Base-by-base conservation (phyloP, 2,888 invertebrate genomes). In the Clivina fossor region DNA sequence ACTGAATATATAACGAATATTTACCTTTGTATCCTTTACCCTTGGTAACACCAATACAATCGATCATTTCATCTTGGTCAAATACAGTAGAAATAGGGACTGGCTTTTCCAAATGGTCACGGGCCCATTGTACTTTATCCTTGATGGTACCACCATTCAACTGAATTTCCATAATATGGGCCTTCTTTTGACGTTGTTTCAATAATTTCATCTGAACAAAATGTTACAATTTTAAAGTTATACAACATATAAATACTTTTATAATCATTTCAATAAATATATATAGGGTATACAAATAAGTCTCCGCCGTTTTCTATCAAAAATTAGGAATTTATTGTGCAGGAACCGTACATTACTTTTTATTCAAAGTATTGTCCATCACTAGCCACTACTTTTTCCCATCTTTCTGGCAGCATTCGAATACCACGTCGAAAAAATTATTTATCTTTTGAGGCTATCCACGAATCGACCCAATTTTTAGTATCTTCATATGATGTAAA, bases 111-210 rank as follows among this genome's bases (percentile, higher is more conserved):
- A 99, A 81, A 71, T 96, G 93, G 70, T 94, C 90, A 62, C 88
- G 83, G 9, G 96, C 97, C 96, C 96, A 99, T 70, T 95, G 89
- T 28, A 99, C 92, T 77, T 99, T 99, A 67, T 98, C 91, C 63
- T 89, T 86, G 69, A 99, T 84, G 65, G 89, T 85, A 60, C 99
- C 99, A 69, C 99, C 99, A 73, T 99, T 99, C 64, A 99, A 74
- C 77, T 99, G 99, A 73, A 99, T 95, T 79, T 99, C 99, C 93
- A 99, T 97, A 63, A 99, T 93, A 71, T 99, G 97, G 2, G 98
- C 97, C 77, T 99, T 99, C 89, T 99, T 99, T 76, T 99, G 97
- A 60, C 97, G 90, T 78, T 95, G 93, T 73, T 93, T 93, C 75
- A 99, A 80, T 70, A 99, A 78, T 74, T 97, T 96, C 87, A 97